A percentile compares a stretch with the other conserved stretches of the same genome.
Evolutionary conservation across 53 echinoderm and acorn worm genomes (phyloP).

Genomic region (Luidia sarsii): DNA sequence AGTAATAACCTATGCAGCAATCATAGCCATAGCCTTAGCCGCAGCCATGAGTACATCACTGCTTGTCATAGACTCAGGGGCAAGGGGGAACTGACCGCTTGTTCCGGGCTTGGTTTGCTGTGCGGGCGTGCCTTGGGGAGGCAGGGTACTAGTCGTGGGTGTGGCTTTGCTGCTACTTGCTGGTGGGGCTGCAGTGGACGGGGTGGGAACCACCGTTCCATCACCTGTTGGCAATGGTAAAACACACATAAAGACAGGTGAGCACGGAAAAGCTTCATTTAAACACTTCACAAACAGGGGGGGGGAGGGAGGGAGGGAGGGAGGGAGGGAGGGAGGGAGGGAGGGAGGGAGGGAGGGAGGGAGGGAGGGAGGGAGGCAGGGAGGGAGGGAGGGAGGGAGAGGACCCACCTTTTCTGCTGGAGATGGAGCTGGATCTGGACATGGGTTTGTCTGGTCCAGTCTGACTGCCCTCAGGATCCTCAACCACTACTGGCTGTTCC

Average conservation of each 20-base stretch:
- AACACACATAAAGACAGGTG: neutral
- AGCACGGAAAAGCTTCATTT: neutral
- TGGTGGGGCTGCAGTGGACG: constrained; percentile 55
- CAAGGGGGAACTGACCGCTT: constrained; percentile 7
- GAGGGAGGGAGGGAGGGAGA: too few species aligned
- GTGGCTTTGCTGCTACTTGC: constrained; percentile 66
- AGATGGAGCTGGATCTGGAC: constrained; percentile 83
- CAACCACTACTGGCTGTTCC: constrained; percentile 37
- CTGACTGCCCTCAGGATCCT: constrained; percentile 62
- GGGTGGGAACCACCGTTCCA: constrained; percentile 16
- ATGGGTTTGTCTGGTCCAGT: constrained; percentile 61
- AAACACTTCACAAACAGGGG: too few species aligned
- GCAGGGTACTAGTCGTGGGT: constrained; percentile 39
- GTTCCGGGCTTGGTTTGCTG: constrained; percentile 52
- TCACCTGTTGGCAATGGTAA: constrained; percentile 25
- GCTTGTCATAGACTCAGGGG: too few species aligned
- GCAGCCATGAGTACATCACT: too few species aligned
- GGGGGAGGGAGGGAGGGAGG: too few species aligned
- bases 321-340: too few species aligned
- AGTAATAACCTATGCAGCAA: too few species aligned
- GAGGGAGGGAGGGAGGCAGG: too few species aligned
- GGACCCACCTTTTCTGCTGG: constrained; percentile 72
- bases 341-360: too few species aligned
- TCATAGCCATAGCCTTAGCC: too few species aligned
- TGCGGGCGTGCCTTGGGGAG: constrained; percentile 59